Evolutionary conservation across 1,140 invertebrate species (phyloP).

Genomic region (Temnothorax longispinosus): DNA sequence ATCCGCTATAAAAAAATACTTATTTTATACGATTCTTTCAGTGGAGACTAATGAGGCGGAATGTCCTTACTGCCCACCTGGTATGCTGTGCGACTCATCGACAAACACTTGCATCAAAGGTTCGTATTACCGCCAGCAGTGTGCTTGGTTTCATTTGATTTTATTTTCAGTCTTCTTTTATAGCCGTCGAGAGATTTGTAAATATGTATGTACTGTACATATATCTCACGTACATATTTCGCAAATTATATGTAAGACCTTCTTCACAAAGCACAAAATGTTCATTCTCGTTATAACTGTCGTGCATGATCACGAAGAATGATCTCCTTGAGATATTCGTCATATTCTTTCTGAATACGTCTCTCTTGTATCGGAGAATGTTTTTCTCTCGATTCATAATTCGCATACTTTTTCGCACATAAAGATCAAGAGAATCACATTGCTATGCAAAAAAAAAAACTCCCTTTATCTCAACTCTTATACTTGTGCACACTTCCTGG

Average conservation of each 20-base stretch:
- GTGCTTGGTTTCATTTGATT: not conserved
- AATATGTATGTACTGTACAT: slow-evolving; percentile 73
- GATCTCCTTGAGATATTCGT: slow-evolving; percentile 8
- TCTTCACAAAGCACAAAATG: slow-evolving; percentile 17
- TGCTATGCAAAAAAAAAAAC: slow-evolving; percentile 32
- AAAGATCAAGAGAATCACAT: slow-evolving; percentile 17
- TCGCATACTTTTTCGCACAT: slow-evolving; percentile 27
- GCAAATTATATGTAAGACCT: slow-evolving; percentile 32
- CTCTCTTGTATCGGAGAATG: not conserved
- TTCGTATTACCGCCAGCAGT: slow-evolving; percentile 76
- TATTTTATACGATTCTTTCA: slow-evolving; percentile 56
- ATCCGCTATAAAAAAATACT: slow-evolving; percentile 4
- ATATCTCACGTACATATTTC: slow-evolving; percentile 50
- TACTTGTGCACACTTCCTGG: slow-evolving; percentile 79
- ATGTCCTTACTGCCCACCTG: slow-evolving; percentile 92
- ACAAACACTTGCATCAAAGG: slow-evolving; percentile 93
- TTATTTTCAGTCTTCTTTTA: not conserved
- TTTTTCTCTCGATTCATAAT: not conserved
- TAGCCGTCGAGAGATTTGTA: slow-evolving; percentile 59
- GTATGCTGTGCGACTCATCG: slow-evolving; percentile 90
- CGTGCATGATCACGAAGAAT: slow-evolving; percentile 37
- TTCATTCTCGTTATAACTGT: slow-evolving; percentile 25
- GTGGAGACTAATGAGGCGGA: slow-evolving; percentile 78
- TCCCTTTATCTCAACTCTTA: slow-evolving; percentile 34
- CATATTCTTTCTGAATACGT: slow-evolving; percentile 16